phyloP scores from a whole-genome alignment of 2,888 invertebrate genomes.

The Pollenia labialis region DNA sequence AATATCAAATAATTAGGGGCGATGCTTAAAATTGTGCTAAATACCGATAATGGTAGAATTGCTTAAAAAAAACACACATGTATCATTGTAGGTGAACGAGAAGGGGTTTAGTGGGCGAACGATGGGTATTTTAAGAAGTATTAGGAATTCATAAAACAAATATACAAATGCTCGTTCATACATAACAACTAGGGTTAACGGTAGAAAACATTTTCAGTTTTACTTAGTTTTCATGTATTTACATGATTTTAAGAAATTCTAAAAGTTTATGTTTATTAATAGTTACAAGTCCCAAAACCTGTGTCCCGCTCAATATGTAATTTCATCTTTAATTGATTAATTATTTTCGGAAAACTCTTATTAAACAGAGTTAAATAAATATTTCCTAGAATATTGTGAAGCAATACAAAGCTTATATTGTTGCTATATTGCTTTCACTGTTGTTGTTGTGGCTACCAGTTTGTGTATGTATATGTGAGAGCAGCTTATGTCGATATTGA shows the following conservation, averaged over 20 bases:
- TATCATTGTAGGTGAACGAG: neutral
- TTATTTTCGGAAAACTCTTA: constrained; percentile 19
- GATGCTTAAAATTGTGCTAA: constrained; percentile 52
- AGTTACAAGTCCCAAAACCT: too few relatives aligned
- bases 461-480: neutral
- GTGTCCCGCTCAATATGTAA: too few relatives aligned
- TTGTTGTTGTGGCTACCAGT: constrained; percentile 17
- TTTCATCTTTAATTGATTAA: neutral
- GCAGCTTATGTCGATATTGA: constrained; percentile 55
- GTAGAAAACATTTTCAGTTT: too few relatives aligned
- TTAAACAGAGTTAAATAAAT: constrained; percentile 3
- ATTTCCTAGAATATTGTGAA: constrained; percentile 12
- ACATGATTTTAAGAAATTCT: too few relatives aligned
- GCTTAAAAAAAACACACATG: constrained; percentile 6
- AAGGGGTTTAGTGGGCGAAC: neutral
- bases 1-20: constrained; percentile 59
- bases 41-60: constrained; percentile 49
- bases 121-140: neutral
- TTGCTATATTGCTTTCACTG: constrained; percentile 9
- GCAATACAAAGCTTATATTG: constrained; percentile 1
- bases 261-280: too few relatives aligned
- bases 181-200: too few relatives aligned
- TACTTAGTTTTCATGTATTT: too few relatives aligned
- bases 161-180: constrained; percentile 9
- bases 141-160: constrained; percentile 59